phyloP scores from a whole-genome alignment of 1,140 invertebrate genomes.

The Lordiphosa mommai region DNA sequence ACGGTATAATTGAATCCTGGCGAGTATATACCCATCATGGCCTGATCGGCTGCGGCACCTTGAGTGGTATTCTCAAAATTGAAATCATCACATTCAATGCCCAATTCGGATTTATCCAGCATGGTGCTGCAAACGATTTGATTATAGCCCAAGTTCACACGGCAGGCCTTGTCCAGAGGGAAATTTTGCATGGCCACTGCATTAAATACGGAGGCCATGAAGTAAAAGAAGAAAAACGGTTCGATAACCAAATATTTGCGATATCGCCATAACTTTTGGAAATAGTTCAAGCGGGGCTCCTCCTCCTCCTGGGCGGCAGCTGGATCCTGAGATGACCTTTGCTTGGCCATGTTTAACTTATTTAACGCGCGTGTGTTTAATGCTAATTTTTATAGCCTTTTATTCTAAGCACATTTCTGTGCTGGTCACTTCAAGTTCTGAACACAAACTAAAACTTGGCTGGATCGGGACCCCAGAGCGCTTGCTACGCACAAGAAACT shows the following conservation, averaged over 20 bases:
- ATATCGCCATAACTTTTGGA: constrained; percentile 67
- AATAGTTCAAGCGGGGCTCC: constrained; percentile 55
- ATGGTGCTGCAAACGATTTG: constrained; percentile 83
- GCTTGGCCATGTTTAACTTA: constrained; percentile 29
- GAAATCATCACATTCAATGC: constrained; percentile 68
- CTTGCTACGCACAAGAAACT: constrained; percentile 66
- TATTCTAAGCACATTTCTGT: constrained; percentile 38
- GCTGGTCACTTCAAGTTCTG: constrained; percentile 64
- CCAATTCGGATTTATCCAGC: constrained; percentile 70
- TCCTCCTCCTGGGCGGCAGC: constrained; percentile 4
- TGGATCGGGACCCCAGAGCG: constrained; percentile 11
- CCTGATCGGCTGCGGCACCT: constrained; percentile 30
- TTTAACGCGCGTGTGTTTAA: constrained; percentile 9
- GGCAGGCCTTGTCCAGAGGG: constrained; percentile 83
- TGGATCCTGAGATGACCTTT: constrained; percentile 27
- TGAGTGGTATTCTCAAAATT: constrained; percentile 75
- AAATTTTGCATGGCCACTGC: constrained; percentile 81
- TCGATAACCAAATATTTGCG: constrained; percentile 79
- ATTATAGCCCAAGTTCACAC: constrained; percentile 83
- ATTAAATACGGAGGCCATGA: constrained; percentile 80
- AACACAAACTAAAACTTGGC: constrained; percentile 46
- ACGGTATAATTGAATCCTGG: constrained; percentile 63
- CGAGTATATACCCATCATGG: constrained; percentile 25
- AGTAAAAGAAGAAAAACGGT: constrained; percentile 80
- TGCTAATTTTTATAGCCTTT: constrained; percentile 4